Evolutionary conservation across 2,797 vertebrate genomes (phyloP).

Genomic region (Crax fasciolata): DNA sequence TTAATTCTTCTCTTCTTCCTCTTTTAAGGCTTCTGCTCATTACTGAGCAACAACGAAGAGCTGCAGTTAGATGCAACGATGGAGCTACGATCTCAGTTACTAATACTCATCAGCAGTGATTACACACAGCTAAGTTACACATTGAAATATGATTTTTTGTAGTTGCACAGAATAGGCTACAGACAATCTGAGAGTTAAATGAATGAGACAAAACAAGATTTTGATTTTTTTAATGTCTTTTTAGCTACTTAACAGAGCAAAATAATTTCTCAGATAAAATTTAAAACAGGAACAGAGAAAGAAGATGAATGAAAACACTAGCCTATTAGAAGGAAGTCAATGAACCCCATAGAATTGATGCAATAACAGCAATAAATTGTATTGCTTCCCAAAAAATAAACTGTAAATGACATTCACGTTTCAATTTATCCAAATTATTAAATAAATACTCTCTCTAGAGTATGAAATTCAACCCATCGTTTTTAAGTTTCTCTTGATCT

Average conservation of each 20-base stretch:
- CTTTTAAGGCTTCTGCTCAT: background rate
- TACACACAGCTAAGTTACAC: background rate
- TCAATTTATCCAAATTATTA: conserved; percentile 8
- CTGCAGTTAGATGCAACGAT: background rate
- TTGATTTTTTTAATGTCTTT: background rate
- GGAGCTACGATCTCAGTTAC: conserved; percentile 30
- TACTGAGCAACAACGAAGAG: background rate
- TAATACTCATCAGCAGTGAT: conserved; percentile 30
- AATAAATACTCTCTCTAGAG: background rate
- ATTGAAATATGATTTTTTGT: conserved; percentile 35
- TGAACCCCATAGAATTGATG: background rate
- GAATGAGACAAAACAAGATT: background rate
- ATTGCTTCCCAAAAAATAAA: background rate
- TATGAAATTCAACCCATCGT: background rate
- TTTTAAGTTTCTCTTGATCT: background rate
- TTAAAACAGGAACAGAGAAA: background rate
- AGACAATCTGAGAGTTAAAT: background rate
- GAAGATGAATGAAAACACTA: background rate
- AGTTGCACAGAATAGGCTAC: background rate
- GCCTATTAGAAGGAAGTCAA: background rate
- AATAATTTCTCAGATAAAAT: background rate
- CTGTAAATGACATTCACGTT: background rate
- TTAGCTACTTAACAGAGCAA: background rate
- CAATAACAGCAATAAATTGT: background rate
- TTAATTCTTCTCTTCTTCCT: background rate